phyloP scores from a whole-genome alignment of 2,113 vertebrate species.

The Rhea pennata region DNA sequence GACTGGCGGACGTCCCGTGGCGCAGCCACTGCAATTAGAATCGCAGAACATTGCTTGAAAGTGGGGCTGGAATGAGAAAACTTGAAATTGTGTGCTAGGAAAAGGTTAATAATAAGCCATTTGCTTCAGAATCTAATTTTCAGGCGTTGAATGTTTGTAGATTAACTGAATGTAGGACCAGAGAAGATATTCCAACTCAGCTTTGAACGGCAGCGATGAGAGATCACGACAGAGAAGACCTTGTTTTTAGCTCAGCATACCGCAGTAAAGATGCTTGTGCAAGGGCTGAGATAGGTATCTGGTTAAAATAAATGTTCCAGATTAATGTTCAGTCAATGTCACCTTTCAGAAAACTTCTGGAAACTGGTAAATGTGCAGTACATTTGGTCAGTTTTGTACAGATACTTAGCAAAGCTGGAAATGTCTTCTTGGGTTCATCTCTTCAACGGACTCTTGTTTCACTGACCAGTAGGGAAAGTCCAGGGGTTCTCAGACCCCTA shows the following conservation, averaged over 20 bases:
- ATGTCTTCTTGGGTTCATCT: background rate
- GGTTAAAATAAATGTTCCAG: background rate
- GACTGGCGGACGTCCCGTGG: rapidly evolving
- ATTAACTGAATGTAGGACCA: background rate
- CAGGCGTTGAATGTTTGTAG: background rate
- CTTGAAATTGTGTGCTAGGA: background rate
- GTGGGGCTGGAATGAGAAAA: background rate
- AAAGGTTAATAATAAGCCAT: background rate
- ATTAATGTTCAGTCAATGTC: background rate
- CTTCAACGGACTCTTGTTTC: background rate
- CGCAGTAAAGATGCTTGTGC: background rate
- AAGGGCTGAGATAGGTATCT: background rate
- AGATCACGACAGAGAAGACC: background rate
- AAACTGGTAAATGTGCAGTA: background rate
- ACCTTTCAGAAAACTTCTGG: background rate
- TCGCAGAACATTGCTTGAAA: background rate
- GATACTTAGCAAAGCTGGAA: background rate
- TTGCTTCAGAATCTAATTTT: background rate
- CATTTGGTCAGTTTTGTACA: background rate
- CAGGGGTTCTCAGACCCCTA: background rate
- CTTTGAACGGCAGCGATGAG: background rate
- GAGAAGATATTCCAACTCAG: background rate
- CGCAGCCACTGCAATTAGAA: background rate
- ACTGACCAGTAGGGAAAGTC: background rate
- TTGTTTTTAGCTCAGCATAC: background rate